Evolutionary conservation across 2,113 vertebrate species (phyloP), one percentile per base, ranked within the genome.

Genomic region (Orcinus orca): DNA sequence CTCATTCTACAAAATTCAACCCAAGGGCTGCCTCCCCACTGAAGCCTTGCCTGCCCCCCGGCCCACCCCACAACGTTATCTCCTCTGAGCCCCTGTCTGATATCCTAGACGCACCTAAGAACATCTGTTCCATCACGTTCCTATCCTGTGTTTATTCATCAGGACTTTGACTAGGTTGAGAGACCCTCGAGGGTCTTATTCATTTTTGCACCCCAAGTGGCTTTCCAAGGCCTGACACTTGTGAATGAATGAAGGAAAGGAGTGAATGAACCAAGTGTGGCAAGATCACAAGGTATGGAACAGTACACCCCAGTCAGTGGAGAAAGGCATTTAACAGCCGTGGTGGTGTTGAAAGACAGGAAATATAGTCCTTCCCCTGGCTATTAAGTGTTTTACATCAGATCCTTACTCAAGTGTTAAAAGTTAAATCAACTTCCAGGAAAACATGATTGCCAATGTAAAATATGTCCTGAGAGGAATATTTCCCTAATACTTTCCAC

Each of bases 391-490:
- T 94, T 94, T 96, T 96, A 88, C 85, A 77, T 90, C 62, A 97
- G 88, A 94, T 85, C 70, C 73, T 95, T 85, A 88, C 95, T 73
- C 47, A 94, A 85, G 95, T 89, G 85, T 93, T 97, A 96, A 95
- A 96, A 97, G 87, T 92, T 95, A 96, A 97, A 91, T 94, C 86
- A 63, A 76, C 96, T 96, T 96, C 95, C 91, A 97, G 93, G 77
- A 97, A 97, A 97, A 77, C 85, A 83, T 88, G 93, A 96, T 73
- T 93, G 88, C 60, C 13, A 1, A 11, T 83, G 68, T 86, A 68
- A 88, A 94, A 85, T 97, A 93, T 53, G 81, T 74, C 85, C 26
- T 41, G 38, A 89, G 41, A 38, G 38, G 88, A 95, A 23, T 80
- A 65, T 88, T 95, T 93, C 55, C 58, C 88, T 96, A 94, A 93